Evolutionary conservation across 2,888 invertebrate species (phyloP).

Genomic region (Rhingia campestris): DNA sequence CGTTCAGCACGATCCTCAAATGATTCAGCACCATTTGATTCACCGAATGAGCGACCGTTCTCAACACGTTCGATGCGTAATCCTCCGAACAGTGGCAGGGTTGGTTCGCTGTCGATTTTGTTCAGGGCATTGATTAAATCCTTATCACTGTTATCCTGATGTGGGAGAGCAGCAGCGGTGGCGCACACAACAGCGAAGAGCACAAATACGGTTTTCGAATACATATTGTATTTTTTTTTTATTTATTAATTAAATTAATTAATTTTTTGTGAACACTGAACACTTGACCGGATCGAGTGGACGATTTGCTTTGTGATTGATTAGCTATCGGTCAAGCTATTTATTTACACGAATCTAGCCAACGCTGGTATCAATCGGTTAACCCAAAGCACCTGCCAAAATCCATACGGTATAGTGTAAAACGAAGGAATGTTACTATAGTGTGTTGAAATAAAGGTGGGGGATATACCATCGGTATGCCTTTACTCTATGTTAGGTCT

Average conservation of each 20-base stretch:
- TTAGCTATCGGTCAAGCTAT: constrained; percentile 80
- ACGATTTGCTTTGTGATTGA: constrained; percentile 82
- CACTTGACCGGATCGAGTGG: constrained; percentile 80
- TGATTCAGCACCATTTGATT: constrained; percentile 79
- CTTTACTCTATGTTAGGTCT: constrained; percentile 8
- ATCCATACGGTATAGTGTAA: constrained; percentile 43
- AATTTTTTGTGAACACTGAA: constrained; percentile 76
- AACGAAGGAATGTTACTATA: constrained; percentile 51
- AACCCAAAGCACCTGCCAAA: constrained; percentile 70
- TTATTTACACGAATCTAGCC: constrained; percentile 77
- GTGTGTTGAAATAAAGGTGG: constrained; percentile 28
- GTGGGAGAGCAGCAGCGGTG: constrained; percentile 79
- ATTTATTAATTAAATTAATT: constrained; percentile 75
- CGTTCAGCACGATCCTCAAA: constrained; percentile 83
- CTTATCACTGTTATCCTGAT: constrained; percentile 82
- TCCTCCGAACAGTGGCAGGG: constrained; percentile 82
- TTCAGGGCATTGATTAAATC: constrained; percentile 83
- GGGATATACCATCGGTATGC: constrained; percentile 25
- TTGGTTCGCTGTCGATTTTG: constrained; percentile 82
- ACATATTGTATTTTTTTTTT: constrained; percentile 77
- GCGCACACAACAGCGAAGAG: constrained; percentile 79
- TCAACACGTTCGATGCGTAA: constrained; percentile 82
- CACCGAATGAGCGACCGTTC: constrained; percentile 79
- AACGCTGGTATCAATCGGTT: constrained; percentile 14
- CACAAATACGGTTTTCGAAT: constrained; percentile 81